Conservation (phyloP, 2,113 vertebrate species). For the Cricetomys ansorgei region DNA sequence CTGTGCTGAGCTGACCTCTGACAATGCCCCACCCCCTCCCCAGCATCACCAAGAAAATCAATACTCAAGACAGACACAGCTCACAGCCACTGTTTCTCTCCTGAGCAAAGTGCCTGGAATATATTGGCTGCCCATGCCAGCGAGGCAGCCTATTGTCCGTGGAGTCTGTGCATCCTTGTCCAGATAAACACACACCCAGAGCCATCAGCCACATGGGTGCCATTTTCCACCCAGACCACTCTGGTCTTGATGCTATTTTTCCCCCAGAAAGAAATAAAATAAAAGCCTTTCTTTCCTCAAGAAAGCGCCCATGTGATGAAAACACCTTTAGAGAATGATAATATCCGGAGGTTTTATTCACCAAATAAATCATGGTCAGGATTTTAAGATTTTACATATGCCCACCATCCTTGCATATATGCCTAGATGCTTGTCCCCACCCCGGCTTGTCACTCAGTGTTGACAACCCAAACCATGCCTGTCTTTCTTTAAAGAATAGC, state of each 20-base stretch:
- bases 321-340: conserved; percentile 80
- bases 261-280: conserved; percentile 71
- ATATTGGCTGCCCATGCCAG: background rate
- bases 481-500: conserved; percentile 55
- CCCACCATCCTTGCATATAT: conserved; percentile 43
- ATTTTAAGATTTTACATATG: conserved; percentile 79
- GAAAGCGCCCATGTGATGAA: conserved; percentile 78
- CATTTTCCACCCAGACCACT: conserved; percentile 55
- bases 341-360: conserved; percentile 79
- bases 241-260: conserved; percentile 66
- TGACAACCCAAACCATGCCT: conserved; percentile 62
- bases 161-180: conserved; percentile 6
- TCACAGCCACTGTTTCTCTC: conserved; percentile 19
- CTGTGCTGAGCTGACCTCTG: conserved; percentile 30
- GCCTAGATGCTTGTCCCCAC: conserved; percentile 54
- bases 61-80: conserved; percentile 27
- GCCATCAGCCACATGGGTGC: background rate
- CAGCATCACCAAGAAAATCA: conserved; percentile 45
- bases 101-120: background rate
- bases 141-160: conserved; percentile 30
- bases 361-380: conserved; percentile 72
- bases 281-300: conserved; percentile 76
- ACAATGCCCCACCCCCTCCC: background rate
- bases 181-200: conserved; percentile 51
- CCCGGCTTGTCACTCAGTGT: conserved; percentile 68